Conservation (phyloP, 2,113 vertebrate genomes). For the Plecturocebus donacophilus region DNA sequence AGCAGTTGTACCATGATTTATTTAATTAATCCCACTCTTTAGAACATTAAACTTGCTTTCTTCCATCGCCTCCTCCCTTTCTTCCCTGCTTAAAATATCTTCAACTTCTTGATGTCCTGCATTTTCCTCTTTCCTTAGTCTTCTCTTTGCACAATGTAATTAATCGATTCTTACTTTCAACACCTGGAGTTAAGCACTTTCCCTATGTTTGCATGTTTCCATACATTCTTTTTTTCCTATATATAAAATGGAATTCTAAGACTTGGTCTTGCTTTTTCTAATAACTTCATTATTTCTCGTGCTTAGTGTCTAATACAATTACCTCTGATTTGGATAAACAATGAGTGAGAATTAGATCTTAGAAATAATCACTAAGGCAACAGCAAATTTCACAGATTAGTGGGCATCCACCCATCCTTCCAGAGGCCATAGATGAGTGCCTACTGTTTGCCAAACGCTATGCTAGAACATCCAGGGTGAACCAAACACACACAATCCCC, state of each 20-base stretch:
- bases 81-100: neutral
- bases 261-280: neutral
- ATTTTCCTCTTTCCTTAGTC: neutral
- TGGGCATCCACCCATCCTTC: neutral
- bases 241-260: neutral
- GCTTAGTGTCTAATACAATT: neutral
- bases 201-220: neutral
- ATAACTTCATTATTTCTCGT: neutral
- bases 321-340: neutral
- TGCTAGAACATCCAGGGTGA: neutral
- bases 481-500: neutral
- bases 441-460: neutral
- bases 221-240: neutral
- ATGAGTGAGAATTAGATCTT: neutral
- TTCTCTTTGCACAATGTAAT: neutral
- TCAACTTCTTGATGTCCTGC: neutral
- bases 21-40: neutral
- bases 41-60: neutral
- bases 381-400: neutral
- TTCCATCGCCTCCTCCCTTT: neutral
- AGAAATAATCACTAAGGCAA: neutral
- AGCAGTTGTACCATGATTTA: neutral
- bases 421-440: neutral
- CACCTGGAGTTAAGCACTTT: neutral
- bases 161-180: neutral